Evolutionary conservation across 2,113 vertebrate genomes (phyloP), one percentile per base, ranked within the genome.

Genomic region (Echinops telfairi): DNA sequence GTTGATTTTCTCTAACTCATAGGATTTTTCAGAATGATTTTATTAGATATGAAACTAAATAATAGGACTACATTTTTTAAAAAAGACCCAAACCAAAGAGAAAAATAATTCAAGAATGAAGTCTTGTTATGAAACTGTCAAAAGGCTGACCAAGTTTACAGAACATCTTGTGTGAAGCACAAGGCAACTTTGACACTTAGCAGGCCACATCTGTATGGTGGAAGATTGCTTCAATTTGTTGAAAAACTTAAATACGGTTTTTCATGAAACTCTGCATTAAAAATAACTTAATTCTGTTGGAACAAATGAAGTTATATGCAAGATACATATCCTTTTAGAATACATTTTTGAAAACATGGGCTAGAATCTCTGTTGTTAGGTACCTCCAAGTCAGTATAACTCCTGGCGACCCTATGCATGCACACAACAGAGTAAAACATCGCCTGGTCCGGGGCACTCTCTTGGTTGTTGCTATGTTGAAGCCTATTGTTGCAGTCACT

Each of bases 81-180:
- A 73, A 83, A 80, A 25, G 14, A 38, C 53, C 89, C 31, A 53
- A 11, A 14, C 47, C 2, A 38, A 66, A 90, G 78, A 31, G n/a
- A n/a, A 85, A 71, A 58, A 19, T 43, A 92, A 79, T 25, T 84
- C 36, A 38, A 85, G 90, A 73, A 73, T 62, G 89, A 75, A 19
- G 29, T 90, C 36, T 62, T 4, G 12, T 33, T 57, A 47, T 33
- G 33, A 92, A 79, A 79, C 66, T n/a, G 3, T 27, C 53, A 66
- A 43, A 62, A 71, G 80, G 75, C 20, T 36, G 40, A 19, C 14
- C 36, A 47, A 87, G 12, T 76, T 14, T 75, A 79, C 1, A 3
- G 60, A 92, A 89, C 29, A 38, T 0, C 27, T 40, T 53, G 14
- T 25, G 27, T 64, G 66, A 70, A 84, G 53, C 9, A 43, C 0